Conservation (phyloP, 2,888 invertebrate species). For the Parthenolecanium corni region DNA sequence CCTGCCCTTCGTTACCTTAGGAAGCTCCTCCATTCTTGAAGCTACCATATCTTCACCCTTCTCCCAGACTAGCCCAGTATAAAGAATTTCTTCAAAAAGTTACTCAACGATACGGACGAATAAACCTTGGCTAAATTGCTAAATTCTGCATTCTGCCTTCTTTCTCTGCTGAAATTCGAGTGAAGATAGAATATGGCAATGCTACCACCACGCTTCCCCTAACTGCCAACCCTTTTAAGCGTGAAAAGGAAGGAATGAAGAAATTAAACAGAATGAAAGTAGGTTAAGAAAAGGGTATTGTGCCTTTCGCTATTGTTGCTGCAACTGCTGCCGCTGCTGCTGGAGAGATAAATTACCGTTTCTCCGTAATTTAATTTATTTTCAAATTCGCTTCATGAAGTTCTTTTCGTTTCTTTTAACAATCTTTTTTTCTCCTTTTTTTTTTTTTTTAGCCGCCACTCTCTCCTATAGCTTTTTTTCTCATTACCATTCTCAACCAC, state of each 20-base stretch:
- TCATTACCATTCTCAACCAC: no score
- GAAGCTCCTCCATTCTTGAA: not conserved
- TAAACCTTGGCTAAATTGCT: constrained; percentile 12
- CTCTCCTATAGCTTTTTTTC: no score
- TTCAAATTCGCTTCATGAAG: constrained; percentile 10
- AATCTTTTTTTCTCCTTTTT: not conserved
- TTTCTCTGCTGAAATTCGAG: no score
- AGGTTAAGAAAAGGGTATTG: constrained; percentile 21
- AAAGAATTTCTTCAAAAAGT: not conserved
- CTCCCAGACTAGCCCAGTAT: not conserved
- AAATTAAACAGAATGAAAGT: constrained; percentile 24
- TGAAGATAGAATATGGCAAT: not conserved
- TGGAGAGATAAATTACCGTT: constrained; percentile 11
- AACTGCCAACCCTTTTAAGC: not conserved
- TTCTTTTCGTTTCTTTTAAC: not conserved
- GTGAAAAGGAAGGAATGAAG: constrained; percentile 13
- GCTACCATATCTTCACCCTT: not conserved
- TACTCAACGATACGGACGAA: constrained; percentile 9
- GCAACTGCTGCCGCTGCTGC: no score
- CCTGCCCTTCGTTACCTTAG: not conserved
- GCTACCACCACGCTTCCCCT: no score
- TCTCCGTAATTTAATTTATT: constrained; percentile 26
- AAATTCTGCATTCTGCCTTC: constrained; percentile 1
- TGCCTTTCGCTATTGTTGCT: not conserved
- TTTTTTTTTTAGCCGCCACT: not conserved